A percentile compares a stretch with the other conserved stretches of the same genome.
phyloP scores from a whole-genome alignment of 2,113 vertebrate genomes.

The Ctenodactylus gundi region DNA sequence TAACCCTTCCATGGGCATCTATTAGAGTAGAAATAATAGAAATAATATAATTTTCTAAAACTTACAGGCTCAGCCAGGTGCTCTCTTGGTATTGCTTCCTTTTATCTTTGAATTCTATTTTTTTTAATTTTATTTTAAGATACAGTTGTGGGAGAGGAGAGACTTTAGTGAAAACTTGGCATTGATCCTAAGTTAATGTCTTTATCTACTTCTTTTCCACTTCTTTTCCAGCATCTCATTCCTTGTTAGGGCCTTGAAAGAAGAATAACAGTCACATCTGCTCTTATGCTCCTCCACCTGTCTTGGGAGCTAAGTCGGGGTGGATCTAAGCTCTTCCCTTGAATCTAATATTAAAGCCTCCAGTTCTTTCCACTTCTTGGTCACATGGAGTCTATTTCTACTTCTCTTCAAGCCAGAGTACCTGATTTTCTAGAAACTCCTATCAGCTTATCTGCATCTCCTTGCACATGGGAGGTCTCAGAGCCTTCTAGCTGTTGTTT shows the following conservation, averaged over 20 bases:
- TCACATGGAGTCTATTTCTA: background rate
- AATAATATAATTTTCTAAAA: constrained; percentile 16
- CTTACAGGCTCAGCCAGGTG: background rate
- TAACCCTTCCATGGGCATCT: background rate
- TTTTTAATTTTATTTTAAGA: background rate
- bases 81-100: background rate
- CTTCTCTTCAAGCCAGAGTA: background rate
- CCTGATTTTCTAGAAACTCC: too few species aligned
- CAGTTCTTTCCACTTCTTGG: too few species aligned
- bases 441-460: background rate
- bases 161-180: background rate
- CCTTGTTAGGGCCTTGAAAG: background rate
- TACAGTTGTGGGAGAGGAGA: background rate
- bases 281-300: background rate
- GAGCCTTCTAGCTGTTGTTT: background rate
- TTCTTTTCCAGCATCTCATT: background rate
- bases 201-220: background rate
- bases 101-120: background rate
- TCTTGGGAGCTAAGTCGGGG: too few species aligned
- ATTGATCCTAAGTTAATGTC: background rate
- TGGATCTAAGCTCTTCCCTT: background rate
- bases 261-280: background rate
- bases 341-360: background rate
- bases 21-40: constrained; percentile 9
- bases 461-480: background rate